These are phyloP conservation scores for Pelochelys cantorii DNA, from an alignment of 2,797 vertebrate genomes.

Conservation along the genomic window DNA sequence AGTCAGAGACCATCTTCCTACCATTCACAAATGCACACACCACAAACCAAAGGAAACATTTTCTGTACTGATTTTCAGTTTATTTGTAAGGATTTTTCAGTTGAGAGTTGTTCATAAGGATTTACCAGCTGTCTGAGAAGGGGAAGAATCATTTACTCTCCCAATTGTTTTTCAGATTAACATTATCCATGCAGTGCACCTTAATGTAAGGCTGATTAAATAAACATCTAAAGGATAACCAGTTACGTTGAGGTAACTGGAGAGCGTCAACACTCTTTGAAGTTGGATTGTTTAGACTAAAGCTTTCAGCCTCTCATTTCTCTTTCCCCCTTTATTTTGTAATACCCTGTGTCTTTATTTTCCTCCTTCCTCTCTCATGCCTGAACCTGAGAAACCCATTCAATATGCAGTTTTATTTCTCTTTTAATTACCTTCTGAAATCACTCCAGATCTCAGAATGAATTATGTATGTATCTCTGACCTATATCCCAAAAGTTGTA, in stretches of 20 bases:
- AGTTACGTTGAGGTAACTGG: neutral
- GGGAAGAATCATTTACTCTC: neutral
- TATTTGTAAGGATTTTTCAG: accelerated
- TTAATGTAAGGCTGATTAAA: accelerated
- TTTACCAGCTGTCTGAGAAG: accelerated
- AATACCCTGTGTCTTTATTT: neutral
- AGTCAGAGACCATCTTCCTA: neutral
- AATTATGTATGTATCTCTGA: neutral
- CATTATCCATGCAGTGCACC: accelerated
- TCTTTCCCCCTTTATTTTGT: neutral
- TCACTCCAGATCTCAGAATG: accelerated
- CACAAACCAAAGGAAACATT: neutral
- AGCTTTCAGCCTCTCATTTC: neutral
- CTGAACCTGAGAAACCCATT: neutral
- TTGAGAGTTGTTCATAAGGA: accelerated
- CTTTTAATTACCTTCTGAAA: neutral
- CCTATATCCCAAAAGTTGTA: accelerated
- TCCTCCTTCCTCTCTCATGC: neutral
- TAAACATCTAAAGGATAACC: accelerated
- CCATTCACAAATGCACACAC: neutral
- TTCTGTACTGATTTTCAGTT: neutral
- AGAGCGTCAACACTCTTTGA: neutral
- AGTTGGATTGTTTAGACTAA: neutral
- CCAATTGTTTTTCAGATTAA: accelerated
- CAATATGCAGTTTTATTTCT: accelerated